Evolutionary conservation across 2,113 vertebrate genomes (phyloP), one percentile per base, ranked within the genome.

Genomic region (Cheirogaleus medius): DNA sequence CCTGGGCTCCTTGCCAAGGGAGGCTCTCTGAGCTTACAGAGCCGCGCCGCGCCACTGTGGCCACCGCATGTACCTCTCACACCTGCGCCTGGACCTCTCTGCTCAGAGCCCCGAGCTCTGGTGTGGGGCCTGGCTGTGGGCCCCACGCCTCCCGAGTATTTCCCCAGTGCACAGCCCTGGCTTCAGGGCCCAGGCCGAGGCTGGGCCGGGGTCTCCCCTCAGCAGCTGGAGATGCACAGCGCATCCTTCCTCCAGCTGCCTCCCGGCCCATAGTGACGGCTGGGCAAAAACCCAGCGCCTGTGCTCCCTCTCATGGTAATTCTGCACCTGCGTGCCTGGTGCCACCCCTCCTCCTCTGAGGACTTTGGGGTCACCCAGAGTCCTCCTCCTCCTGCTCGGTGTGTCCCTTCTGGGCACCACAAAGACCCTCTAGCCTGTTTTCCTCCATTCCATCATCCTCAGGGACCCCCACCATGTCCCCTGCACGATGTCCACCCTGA

Each of bases 61-160:
- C 80, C 60, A 15, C 42, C 0, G 21, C 25, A 14, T 2, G 12
- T 11, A 44, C 66, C 29, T 44, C 68, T 27, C 54, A 47, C 52
- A 87, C 81, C 81, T 92, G 88, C 21, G 3, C 74, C 73, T 60
- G 0, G 58, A 49, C 37, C 49, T 78, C 29, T 60, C 81, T 2
- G 8, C 78, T 9, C 2, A 0, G 12, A 42, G 25, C n/a, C 1
- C 14, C 1, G 3, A 34, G 80, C 80, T 44, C 60, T 58, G 0
- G 12, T 56, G 54, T 56, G 54, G 54, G 54, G 54, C 20, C 20
- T 21, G 20, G 23, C 54, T 3, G 18, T 52, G 82, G 76, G 37
- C 20, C 47, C 9, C 60, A 66, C 81, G 49, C 37, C 32, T 74
- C 69, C 14, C 0, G 0, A 25, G 44, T 39, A 25, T 34, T 47